Evolutionary conservation across 2,113 vertebrate genomes (phyloP).

Genomic region (Anser brachyrhynchus): DNA sequence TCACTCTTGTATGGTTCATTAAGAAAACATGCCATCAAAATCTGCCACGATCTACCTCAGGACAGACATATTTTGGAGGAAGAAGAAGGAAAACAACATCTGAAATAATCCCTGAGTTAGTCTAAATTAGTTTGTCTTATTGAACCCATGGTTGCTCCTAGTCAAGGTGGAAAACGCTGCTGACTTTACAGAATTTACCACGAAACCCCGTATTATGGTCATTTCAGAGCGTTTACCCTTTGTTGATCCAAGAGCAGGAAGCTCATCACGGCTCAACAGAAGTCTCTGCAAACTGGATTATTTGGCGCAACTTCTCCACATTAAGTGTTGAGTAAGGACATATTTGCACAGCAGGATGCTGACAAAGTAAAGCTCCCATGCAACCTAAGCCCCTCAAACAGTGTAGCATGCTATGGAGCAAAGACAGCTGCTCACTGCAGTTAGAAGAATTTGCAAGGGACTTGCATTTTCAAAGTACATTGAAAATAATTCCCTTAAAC

Average conservation of each 20-base stretch:
- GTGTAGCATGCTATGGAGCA: accelerated
- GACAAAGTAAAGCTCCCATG: accelerated
- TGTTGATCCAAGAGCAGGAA: background rate
- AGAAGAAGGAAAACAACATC: background rate
- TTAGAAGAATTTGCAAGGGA: background rate
- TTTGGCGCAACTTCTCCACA: background rate
- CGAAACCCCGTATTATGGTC: background rate
- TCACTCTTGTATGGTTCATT: background rate
- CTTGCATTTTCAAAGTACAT: background rate
- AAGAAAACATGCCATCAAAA: background rate
- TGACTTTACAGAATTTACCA: background rate
- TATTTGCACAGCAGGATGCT: background rate
- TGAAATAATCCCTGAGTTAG: background rate
- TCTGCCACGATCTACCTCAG: background rate
- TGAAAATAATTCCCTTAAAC: background rate
- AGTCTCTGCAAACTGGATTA: background rate
- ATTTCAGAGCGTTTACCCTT: background rate
- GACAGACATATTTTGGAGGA: accelerated
- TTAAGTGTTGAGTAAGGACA: background rate
- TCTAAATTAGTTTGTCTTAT: background rate
- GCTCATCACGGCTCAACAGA: background rate
- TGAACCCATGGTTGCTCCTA: background rate
- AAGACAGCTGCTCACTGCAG: background rate
- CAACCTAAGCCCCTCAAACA: background rate
- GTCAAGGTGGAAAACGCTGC: background rate